Base-by-base conservation (phyloP, 2,888 invertebrate species). In the Ecliptopera silaceata region DNA sequence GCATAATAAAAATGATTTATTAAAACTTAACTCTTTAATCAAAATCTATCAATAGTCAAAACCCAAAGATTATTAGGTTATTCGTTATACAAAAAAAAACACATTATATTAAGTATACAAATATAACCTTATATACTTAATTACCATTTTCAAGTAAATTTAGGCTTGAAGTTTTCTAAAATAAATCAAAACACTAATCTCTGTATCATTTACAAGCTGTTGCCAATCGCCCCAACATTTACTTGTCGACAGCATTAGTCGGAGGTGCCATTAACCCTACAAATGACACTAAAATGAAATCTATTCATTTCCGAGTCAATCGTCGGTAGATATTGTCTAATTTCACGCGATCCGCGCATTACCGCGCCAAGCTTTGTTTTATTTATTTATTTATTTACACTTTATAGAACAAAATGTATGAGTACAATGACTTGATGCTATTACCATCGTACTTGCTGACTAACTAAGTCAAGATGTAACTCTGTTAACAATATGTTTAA, bases 281-380 rank as follows among this genome's bases (percentile, higher is more conserved):
- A 90, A 90, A 91, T 88, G 91, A 88, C 90, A 91, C 88, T 85
- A 86, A 86, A 90, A 90, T 86, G 86, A 90, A 91, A 91, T 91
- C 91, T 91, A 90, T 91, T 91, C 90, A 91, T 91, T 91, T 91
- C 88, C 82, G 84, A 89, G 88, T 88, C 90, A 88, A 89, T 89
- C 84, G 88, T 74, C 78, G 74, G 74, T 75, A 77, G 78, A 87
- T 89, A 91, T 89, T 86, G 88, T 86, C 71, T 75, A 79, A 82
- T 82, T 86, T 80, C 91, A 91, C 91, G 91, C 91, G 88, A 91
- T 90, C 69, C 76, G 64, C 69, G 74, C 91, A 91, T 91, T 91
- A 91, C 72, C 41, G 20, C 47, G 39, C 20, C 20, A 6, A 6
- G 42, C 26, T 13, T 4, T 36, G 36, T 36, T 10, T 22, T 12